phyloP scores from a whole-genome alignment of 2,797 vertebrate species.

The Podargus strigoides region DNA sequence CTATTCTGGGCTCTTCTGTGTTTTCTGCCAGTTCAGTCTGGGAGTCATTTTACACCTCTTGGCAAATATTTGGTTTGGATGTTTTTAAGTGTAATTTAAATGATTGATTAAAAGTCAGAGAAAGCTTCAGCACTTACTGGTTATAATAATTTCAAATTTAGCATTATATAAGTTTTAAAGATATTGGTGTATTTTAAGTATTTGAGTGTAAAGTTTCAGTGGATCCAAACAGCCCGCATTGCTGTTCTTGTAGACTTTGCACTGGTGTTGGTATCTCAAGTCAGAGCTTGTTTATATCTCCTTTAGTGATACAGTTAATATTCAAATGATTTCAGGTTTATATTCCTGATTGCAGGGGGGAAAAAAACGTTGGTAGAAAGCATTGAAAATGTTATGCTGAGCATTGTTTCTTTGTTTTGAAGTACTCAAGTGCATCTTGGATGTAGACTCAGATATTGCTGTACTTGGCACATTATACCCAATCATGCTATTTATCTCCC shows the following conservation, averaged over 20 bases:
- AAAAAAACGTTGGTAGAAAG: background rate
- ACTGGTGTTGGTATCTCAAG: background rate
- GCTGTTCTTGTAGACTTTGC: background rate
- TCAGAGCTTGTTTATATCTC: background rate
- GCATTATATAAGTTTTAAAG: background rate
- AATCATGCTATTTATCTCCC: background rate
- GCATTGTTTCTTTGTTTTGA: background rate
- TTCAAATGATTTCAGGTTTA: background rate
- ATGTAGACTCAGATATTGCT: background rate
- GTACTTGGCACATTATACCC: background rate
- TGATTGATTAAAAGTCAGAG: background rate
- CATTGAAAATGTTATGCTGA: background rate
- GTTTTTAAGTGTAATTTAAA: background rate
- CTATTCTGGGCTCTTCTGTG: conserved; percentile 22
- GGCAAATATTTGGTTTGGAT: conserved; percentile 34
- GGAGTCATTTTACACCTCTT: conserved; percentile 43
- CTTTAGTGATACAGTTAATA: background rate
- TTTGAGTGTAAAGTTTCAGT: background rate
- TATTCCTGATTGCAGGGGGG: accelerated
- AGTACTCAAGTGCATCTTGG: background rate
- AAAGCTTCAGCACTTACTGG: background rate
- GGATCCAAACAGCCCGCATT: background rate
- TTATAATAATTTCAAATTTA: background rate
- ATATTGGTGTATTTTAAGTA: background rate
- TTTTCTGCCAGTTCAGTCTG: conserved; percentile 45